Evolutionary conservation across 2,113 vertebrate species (phyloP), one percentile per base, ranked within the genome.

Genomic region (Equus quagga): DNA sequence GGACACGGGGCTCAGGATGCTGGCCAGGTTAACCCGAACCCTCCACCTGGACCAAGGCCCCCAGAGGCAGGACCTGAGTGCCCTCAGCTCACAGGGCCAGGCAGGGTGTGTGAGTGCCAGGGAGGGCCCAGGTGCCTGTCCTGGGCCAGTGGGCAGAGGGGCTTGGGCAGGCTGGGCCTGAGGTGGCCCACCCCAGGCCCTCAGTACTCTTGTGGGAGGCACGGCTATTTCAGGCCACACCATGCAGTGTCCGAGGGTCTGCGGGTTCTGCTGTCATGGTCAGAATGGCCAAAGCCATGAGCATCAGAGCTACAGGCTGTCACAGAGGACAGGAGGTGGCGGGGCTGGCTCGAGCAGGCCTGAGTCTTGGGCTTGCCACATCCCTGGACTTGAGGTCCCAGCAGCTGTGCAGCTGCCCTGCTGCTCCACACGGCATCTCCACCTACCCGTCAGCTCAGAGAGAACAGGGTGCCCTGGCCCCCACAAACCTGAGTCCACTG

Each of bases 401-500:
- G 62, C 1, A 19, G 12, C 49, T 6, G 84, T 5, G 56, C 24
- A 14, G 33, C 21, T 1, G 11, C 3, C 51, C 9, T 54, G 13
- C 76, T n/a, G 13, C 44, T 21, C 28, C 7, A 8, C 14, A 0
- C 4, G 4, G 13, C 19, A 8, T 13, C 56, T 44, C 36, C 21
- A 13, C 72, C 28, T 10, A 13, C 9, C 87, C 10, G 33, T 24
- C 44, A 64, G 31, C 2, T n/a, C 31, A 19, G 24, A 7, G 69
- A 65, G 24, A 36, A 31, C 18, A 6, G 2, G 24, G 13, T 14
- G 6, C 31, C n/a, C n/a, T 10, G 9, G 65, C 31, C 18, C 23
- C 17, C 1, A 6, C 6, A 1, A 84, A 2, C 44, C 8, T 0
- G 28, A 49, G 67, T 21, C 8, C 26, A 6, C n/a, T 0, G 81